phyloP scores from a whole-genome alignment of 2,113 vertebrate genomes.

The Myanophis thanlyinensis region DNA sequence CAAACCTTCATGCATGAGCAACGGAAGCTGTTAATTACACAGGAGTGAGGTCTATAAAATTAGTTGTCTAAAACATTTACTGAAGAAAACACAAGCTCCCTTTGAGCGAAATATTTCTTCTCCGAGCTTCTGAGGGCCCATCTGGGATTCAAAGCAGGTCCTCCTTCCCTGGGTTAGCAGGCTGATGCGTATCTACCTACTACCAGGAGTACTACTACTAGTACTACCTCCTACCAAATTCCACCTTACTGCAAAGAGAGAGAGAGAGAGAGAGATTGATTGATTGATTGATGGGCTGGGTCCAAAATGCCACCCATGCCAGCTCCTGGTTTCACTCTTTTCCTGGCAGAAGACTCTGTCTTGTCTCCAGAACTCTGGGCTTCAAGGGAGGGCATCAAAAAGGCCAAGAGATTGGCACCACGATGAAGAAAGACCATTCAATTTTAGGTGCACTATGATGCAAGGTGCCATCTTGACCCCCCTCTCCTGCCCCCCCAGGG shows the following conservation, averaged over 20 bases:
- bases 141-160: background rate
- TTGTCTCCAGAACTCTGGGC: background rate
- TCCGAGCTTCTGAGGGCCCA: background rate
- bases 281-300: too few species aligned
- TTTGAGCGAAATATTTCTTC: background rate
- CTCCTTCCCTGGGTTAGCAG: background rate
- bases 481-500: too few species aligned
- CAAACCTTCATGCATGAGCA: background rate
- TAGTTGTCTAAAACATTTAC: background rate
- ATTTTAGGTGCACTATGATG: background rate
- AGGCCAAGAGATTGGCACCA: background rate
- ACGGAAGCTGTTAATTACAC: background rate
- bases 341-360: background rate
- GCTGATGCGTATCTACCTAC: background rate
- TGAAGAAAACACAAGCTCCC: background rate
- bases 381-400: background rate
- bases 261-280: too few species aligned
- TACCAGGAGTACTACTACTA: too few species aligned
- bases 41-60: background rate
- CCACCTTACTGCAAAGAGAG: accelerated
- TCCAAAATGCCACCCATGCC: background rate
- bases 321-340: background rate
- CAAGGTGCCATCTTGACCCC: too few species aligned
- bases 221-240: too few species aligned
- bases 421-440: background rate